Base-by-base conservation (phyloP, 2,113 vertebrate species). In the Cercopithecus mona region DNA sequence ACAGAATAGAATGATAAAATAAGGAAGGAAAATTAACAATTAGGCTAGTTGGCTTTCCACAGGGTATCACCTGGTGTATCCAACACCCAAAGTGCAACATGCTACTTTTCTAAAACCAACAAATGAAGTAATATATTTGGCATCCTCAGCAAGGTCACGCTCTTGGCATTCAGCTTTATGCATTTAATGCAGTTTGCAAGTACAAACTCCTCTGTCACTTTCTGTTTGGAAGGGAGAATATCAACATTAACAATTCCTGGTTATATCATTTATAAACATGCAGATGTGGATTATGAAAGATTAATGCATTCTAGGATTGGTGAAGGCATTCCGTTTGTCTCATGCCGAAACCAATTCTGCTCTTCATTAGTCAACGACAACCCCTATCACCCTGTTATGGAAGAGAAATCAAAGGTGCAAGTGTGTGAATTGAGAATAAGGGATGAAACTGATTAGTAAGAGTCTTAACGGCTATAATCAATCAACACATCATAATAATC, bases 261-360 rank as follows among this genome's bases (percentile, higher is more conserved):
- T 98, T 98, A 95, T 98, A 98, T 96, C 98, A 98, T 98, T 99
- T 98, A 99, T 98, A 99, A 99, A 99, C 99, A 99, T 98, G 98
- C 98, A 99, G 98, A 99, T 99, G 98, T 98, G 98, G 98, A 98
- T 99, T 99, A 99, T 99, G 98, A 98, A 98, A 99, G 99, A 99
- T 99, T 98, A 99, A 99, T 99, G 98, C 98, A 97, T 98, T 99
- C 98, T 97, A 98, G 98, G 98, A 99, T 98, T 98, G 98, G 98
- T 98, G 99, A 97, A 97, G 98, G 98, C 99, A 98, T 99, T 99
- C 98, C 97, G 98, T 98, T 99, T 99, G 99, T 99, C 99, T 99
- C 98, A 97, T 48, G 99, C 98, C 97, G 91, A 98, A 99, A 98
- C 98, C 98, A 99, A 99, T 99, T 99, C 98, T 99, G 98, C 97